phyloP scores from a whole-genome alignment of 2,113 vertebrate genomes.

The Aptenodytes forsteri region DNA sequence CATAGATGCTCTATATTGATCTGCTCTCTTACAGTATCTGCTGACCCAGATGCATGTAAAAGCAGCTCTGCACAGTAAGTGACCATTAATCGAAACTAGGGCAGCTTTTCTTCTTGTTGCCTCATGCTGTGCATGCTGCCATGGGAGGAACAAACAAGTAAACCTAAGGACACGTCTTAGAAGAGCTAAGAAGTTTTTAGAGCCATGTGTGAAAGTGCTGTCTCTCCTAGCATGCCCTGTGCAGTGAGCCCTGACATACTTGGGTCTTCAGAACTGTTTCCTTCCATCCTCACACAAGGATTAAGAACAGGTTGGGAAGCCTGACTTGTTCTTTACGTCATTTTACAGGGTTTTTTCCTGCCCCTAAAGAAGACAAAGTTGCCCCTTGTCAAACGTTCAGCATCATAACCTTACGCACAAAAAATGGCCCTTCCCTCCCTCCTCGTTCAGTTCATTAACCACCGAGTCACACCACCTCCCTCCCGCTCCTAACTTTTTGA shows the following conservation, averaged over 20 bases:
- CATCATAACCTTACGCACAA: not conserved
- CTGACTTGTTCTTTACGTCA: not conserved
- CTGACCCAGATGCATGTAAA: not conserved
- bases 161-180: not conserved
- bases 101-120: not conserved
- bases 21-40: not conserved
- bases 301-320: not conserved
- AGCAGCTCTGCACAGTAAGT: not conserved
- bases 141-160: not conserved
- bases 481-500: too few species aligned
- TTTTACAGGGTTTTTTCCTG: not conserved
- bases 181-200: not conserved
- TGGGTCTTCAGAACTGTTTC: not conserved
- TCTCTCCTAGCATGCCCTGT: not conserved
- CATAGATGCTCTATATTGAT: not conserved
- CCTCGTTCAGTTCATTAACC: not conserved
- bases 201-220: fast-evolving
- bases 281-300: not conserved
- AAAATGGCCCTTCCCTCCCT: not conserved
- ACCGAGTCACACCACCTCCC: not conserved
- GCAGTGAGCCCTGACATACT: too few species aligned
- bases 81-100: not conserved
- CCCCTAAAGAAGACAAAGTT: not conserved
- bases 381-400: not conserved
- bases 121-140: not conserved